A percentile compares a stretch with the other conserved stretches of the same genome.
Conservation (phyloP, 2,888 invertebrate species). For the Volucella inanis region DNA sequence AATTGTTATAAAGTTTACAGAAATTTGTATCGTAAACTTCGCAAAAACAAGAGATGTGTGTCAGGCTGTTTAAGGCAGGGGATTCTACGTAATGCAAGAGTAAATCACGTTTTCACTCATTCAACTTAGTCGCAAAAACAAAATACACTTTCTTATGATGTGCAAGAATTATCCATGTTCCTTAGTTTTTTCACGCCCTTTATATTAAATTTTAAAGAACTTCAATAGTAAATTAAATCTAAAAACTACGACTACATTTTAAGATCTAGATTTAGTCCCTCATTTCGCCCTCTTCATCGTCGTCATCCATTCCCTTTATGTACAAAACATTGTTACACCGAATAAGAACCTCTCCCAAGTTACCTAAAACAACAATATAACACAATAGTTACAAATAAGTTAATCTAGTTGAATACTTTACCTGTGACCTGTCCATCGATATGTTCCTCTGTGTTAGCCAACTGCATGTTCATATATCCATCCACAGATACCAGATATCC, state of each 20-base stretch:
- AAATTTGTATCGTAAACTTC: too few species aligned
- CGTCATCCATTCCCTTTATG: slow-evolving; percentile 96
- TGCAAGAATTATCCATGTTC: not conserved
- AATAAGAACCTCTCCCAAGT: slow-evolving; percentile 97
- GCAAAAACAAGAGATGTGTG: too few species aligned
- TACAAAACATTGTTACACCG: slow-evolving; percentile 98
- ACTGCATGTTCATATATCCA: slow-evolving; percentile 99
- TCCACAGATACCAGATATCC: slow-evolving; percentile 98
- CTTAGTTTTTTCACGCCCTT: slow-evolving; percentile 10
- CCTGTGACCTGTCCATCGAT: slow-evolving; percentile 96
- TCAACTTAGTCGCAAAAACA: too few species aligned
- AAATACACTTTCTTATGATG: too few species aligned
- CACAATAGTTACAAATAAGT: not conserved
- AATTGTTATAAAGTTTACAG: too few species aligned
- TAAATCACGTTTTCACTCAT: too few species aligned
- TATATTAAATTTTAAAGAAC: slow-evolving; percentile 29
- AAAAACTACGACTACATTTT: slow-evolving; percentile 19
- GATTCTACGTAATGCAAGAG: too few species aligned
- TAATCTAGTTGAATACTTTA: slow-evolving; percentile 77
- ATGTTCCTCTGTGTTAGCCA: slow-evolving; percentile 98
- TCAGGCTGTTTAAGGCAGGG: too few species aligned
- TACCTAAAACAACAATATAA: slow-evolving; percentile 84
- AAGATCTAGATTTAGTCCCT: slow-evolving; percentile 81
- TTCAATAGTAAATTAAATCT: slow-evolving; percentile 35
- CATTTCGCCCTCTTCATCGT: slow-evolving; percentile 98